Conservation (phyloP, 2,888 invertebrate genomes). For the Neria commutata region DNA sequence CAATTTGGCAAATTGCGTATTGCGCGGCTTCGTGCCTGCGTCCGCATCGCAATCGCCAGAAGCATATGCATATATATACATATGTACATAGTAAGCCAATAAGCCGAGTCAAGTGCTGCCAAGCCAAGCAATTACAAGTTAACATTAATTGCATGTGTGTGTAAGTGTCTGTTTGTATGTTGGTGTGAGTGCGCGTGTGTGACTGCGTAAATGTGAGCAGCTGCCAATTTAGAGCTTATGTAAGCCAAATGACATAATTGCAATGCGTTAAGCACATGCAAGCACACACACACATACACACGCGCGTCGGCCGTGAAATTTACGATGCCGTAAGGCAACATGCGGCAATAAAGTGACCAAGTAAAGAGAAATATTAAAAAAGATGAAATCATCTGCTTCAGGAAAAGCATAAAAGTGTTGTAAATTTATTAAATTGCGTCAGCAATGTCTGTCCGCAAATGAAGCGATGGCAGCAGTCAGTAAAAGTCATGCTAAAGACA, state of each 20-base stretch:
- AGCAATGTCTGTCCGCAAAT: no score
- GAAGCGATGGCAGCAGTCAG: no score
- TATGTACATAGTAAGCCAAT: neutral
- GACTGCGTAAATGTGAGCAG: constrained; percentile 37
- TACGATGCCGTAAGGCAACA: neutral
- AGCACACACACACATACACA: constrained; percentile 40
- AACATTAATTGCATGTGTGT: constrained; percentile 6
- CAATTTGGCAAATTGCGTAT: neutral
- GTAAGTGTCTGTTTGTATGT: constrained; percentile 20
- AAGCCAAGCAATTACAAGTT: neutral
- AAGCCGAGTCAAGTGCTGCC: no score
- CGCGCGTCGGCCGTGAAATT: neutral
- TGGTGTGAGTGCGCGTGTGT: constrained; percentile 15
- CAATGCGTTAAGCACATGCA: no score
- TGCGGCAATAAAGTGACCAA: neutral
- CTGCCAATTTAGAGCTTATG: no score
- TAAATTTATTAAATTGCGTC: no score
- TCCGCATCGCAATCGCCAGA: neutral
- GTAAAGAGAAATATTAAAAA: no score
- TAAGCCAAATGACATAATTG: no score
- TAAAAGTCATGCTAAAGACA: no score
- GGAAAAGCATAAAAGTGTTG: no score
- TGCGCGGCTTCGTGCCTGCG: neutral
- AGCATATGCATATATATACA: neutral
- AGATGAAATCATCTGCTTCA: no score